phyloP scores from a whole-genome alignment of 2,113 vertebrate genomes.

The Stictonetta naevosa region DNA sequence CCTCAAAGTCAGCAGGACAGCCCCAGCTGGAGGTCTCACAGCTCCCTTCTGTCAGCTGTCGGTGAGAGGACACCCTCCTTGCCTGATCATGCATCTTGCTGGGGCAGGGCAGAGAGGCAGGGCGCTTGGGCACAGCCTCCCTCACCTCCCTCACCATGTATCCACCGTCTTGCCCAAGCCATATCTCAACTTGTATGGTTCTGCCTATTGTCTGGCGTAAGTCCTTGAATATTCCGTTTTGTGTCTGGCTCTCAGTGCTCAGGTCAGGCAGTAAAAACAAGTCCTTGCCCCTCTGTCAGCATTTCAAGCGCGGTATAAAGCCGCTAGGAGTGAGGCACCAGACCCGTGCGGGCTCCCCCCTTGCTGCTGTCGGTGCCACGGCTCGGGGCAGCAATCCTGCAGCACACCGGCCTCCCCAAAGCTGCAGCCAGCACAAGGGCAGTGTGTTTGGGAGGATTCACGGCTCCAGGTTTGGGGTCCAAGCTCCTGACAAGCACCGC shows the following conservation, averaged over 20 bases:
- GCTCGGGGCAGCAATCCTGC: background rate
- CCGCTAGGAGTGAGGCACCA: background rate
- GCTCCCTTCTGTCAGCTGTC: background rate
- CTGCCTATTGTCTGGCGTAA: no score
- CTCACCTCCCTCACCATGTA: background rate
- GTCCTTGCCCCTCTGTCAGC: background rate
- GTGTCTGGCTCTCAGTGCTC: background rate
- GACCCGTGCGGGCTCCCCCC: background rate
- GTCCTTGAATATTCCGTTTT: background rate
- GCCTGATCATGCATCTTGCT: background rate
- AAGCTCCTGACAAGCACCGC: background rate
- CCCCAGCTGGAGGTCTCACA: background rate
- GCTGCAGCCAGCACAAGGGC: no score
- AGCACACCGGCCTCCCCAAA: no score
- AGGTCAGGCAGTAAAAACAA: background rate
- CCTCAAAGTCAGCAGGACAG: background rate
- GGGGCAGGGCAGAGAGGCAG: background rate
- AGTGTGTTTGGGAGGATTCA: background rate
- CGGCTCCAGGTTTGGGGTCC: accelerated
- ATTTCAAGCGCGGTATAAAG: background rate
- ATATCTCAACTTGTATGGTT: background rate
- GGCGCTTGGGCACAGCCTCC: background rate
- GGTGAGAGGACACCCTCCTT: background rate
- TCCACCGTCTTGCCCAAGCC: background rate
- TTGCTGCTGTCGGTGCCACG: no score